phyloP scores from a whole-genome alignment of 2,113 vertebrate genomes.

The Limnothrissa miodon region DNA sequence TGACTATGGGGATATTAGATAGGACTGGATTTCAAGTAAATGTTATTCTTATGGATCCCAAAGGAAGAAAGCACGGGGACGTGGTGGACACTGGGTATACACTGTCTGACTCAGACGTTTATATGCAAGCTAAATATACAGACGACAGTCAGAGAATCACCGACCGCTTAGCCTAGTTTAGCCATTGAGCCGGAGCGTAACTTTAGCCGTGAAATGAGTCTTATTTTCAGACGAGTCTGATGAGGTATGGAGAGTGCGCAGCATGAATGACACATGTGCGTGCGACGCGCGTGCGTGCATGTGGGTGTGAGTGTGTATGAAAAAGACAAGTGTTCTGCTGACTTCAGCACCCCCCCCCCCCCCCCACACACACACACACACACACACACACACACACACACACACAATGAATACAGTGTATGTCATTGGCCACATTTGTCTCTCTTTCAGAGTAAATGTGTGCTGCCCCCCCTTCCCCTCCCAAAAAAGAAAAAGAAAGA shows the following conservation, averaged over 20 bases:
- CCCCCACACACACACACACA: not conserved
- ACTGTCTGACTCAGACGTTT: not conserved
- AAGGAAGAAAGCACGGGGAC: not conserved
- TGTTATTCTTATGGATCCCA: not conserved
- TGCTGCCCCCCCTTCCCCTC: not conserved
- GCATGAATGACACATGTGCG: not conserved
- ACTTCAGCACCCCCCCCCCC: slow-evolving; percentile 28
- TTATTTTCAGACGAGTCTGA: slow-evolving; percentile 22
- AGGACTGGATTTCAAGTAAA: not conserved
- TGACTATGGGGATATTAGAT: not conserved
- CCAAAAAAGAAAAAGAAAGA: not conserved
- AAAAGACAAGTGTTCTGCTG: slow-evolving; percentile 43
- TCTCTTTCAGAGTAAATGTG: not conserved
- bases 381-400: not conserved
- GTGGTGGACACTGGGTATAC: not conserved
- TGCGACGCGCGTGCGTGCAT: slow-evolving; percentile 14
- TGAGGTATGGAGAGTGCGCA: slow-evolving; percentile 6
- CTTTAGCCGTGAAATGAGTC: slow-evolving; percentile 15
- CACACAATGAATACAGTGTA: slow-evolving; percentile 15
- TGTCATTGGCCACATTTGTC: slow-evolving; percentile 5
- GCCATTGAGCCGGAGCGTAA: not conserved
- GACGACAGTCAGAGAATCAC: not conserved
- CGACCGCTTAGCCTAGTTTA: not conserved
- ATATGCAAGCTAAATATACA: slow-evolving; percentile 15
- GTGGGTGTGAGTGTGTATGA: not conserved